Base-by-base conservation (phyloP, 2,113 vertebrate genomes). In the Solea solea region DNA sequence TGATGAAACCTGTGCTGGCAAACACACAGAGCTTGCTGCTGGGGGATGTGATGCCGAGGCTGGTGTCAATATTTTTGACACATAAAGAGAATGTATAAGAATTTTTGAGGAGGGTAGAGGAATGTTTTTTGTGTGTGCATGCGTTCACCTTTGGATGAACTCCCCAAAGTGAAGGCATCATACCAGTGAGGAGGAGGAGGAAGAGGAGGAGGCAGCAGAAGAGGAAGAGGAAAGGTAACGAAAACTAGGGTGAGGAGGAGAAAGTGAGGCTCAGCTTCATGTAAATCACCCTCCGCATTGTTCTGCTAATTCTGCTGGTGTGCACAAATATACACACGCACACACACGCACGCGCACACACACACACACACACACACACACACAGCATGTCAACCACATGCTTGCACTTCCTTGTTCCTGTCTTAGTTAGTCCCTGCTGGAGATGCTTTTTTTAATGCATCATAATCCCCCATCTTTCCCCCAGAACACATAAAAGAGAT, bases 81-180 rank as follows among this genome's bases (percentile, higher is more conserved):
- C 52, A 78, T 56, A 87, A 89, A 87, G 78, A 78, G 84, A 91
- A 89, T 86, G 55, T 78, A 56, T 49, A 74, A 87, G 64, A 21
- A 75, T 79, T 70, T 49, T 21, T 44, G 9, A 8, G 9, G 49
- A 58, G 68, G 66, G 49, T 2, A 52, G 63, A 54, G 27, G n/a
- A 39, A 11, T 14, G 64, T 64, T 55, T 74, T 64, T 81, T 76
- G 69, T 82, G 80, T 70, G 72, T 67, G 62, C 16, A 82, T 51
- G 68, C 8, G 15, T 79, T 91, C 88, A 91, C 90, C 90, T 89
- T 85, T 89, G 87, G 88, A 91, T 91, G 90, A 91, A 91, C 90
- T 88, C 88, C 72, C 74, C 34, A 76, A 84, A 84, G 78, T 83
- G 70, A 78, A 82, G 56, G 72, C 72, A 79, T 57, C 64, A 69